Percentiles rank a stretch among this genome's conserved stretches.
Conservation (phyloP, 2,113 vertebrate species). For the Cochlearius cochlearius region DNA sequence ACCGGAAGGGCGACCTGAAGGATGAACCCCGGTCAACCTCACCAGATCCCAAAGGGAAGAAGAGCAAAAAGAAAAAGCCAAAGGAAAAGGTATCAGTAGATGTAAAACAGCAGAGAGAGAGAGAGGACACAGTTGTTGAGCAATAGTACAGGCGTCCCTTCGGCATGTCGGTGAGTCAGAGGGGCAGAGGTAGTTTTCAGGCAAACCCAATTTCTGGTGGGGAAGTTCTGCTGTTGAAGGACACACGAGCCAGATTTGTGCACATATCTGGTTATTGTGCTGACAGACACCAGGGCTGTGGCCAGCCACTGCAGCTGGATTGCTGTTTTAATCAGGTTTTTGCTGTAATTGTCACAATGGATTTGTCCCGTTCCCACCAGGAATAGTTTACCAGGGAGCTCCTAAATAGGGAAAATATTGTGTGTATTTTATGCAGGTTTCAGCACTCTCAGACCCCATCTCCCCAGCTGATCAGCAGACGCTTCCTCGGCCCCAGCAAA, state of each 20-base stretch:
- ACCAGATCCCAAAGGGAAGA: slow-evolving; percentile 71
- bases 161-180: accelerated
- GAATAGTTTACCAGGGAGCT: background rate
- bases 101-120: background rate
- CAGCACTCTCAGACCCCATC: slow-evolving; percentile 84
- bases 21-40: slow-evolving; percentile 58
- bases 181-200: background rate
- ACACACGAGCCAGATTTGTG: background rate
- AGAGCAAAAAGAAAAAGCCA: slow-evolving; percentile 74
- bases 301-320: background rate
- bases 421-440: slow-evolving; percentile 71
- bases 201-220: background rate
- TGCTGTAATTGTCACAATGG: background rate
- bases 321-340: background rate
- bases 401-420: accelerated
- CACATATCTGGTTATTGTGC: background rate
- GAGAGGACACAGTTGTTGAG: background rate
- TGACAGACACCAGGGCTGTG: background rate
- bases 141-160: background rate
- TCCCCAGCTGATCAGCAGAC: slow-evolving; percentile 79
- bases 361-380: background rate
- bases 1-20: slow-evolving; percentile 61
- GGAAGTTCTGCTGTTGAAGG: background rate
- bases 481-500: slow-evolving; percentile 58
- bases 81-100: slow-evolving; percentile 83